phyloP scores from a whole-genome alignment of 2,888 invertebrate species.

The Xestoiulus laeticollis region DNA sequence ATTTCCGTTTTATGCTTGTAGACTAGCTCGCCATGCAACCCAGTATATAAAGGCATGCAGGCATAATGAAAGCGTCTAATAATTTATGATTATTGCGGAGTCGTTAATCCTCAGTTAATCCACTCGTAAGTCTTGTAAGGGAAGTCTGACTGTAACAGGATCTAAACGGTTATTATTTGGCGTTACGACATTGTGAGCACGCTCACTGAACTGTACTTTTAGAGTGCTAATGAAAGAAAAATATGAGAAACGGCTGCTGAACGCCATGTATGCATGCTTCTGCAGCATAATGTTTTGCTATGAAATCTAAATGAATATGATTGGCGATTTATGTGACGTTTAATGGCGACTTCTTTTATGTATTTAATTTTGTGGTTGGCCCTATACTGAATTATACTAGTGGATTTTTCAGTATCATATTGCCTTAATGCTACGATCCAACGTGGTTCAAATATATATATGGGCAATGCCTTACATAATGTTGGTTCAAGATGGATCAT shows the following conservation, averaged over 20 bases:
- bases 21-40: too few relatives aligned
- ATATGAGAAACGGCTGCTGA: slow-evolving; percentile 2
- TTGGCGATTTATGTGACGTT: slow-evolving; percentile 19
- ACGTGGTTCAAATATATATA: too few relatives aligned
- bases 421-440: too few relatives aligned
- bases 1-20: background rate
- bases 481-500: too few relatives aligned
- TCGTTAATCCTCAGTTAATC: slow-evolving; percentile 4
- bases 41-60: background rate
- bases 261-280: too few relatives aligned
- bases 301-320: slow-evolving; percentile 23
- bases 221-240: background rate
- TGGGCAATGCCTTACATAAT: too few relatives aligned
- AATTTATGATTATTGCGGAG: slow-evolving; percentile 21
- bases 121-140: slow-evolving; percentile 10
- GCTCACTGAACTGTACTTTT: background rate
- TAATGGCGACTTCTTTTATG: background rate
- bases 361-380: slow-evolving; percentile 21
- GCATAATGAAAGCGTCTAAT: slow-evolving; percentile 3
- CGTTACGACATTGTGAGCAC: slow-evolving; percentile 17
- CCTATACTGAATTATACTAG: too few relatives aligned
- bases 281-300: background rate
- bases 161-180: slow-evolving; percentile 1
- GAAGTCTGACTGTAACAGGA: slow-evolving; percentile 8
- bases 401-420: too few relatives aligned